Conservation (phyloP, 2,888 invertebrate species). For the Tuberolachnus salignus region DNA sequence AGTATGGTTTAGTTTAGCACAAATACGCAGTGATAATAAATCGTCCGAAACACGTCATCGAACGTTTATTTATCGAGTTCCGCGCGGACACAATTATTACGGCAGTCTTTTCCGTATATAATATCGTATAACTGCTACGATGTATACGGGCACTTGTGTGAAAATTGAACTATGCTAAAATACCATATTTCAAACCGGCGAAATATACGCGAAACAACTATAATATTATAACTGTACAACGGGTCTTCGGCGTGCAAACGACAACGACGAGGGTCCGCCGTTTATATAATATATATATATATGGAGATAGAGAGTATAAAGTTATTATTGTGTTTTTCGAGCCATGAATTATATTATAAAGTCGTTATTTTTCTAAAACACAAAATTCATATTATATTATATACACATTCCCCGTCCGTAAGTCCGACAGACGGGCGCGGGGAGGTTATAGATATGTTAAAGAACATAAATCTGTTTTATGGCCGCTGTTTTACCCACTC, state of each 20-base stretch:
- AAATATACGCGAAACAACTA: slow-evolving; percentile 14
- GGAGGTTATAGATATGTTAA: slow-evolving; percentile 12
- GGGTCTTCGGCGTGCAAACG: slow-evolving; percentile 24
- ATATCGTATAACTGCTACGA: background rate
- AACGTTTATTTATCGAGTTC: background rate
- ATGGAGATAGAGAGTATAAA: slow-evolving; percentile 1
- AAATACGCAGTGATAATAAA: no score
- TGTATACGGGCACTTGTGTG: slow-evolving; percentile 2
- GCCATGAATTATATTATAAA: slow-evolving; percentile 52
- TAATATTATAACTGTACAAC: slow-evolving; percentile 19
- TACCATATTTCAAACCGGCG: slow-evolving; percentile 1
- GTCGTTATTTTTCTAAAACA: slow-evolving; percentile 53
- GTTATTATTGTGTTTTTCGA: slow-evolving; percentile 50
- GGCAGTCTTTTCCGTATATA: slow-evolving; percentile 12
- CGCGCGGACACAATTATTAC: background rate
- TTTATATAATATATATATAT: background rate
- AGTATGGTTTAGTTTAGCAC: no score
- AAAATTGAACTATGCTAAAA: slow-evolving; percentile 21
- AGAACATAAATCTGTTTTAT: slow-evolving; percentile 50
- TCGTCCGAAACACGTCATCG: background rate
- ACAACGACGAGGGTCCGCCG: background rate
- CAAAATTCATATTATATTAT: slow-evolving; percentile 36
- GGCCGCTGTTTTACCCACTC: slow-evolving; percentile 53
- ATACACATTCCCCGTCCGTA: slow-evolving; percentile 8
- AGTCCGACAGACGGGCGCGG: background rate